These are phyloP conservation scores for Capitulum mitella DNA, from an alignment of 2,888 invertebrate genomes.

Conservation along the genomic window DNA sequence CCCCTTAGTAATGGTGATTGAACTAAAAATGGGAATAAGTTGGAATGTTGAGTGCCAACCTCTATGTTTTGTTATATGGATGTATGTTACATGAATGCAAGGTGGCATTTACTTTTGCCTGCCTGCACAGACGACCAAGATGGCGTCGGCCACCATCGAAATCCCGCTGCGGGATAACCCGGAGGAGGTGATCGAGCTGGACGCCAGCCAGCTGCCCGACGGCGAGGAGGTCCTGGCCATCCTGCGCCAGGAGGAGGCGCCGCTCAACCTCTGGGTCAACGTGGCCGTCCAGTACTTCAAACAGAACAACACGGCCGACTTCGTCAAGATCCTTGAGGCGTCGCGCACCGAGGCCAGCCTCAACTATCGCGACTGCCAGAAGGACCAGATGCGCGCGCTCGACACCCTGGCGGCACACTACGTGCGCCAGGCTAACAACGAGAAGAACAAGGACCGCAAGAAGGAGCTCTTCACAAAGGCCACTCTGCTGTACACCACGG, in stretches of 20 bases:
- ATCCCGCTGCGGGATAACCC: constrained; percentile 34
- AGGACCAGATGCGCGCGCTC: constrained; percentile 90
- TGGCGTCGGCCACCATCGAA: constrained; percentile 32
- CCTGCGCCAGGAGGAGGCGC: constrained; percentile 65
- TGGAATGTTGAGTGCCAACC: too few relatives aligned
- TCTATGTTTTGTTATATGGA: too few relatives aligned
- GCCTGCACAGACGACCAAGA: background rate
- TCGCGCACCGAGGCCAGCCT: constrained; percentile 77
- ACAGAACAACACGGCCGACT: constrained; percentile 83
- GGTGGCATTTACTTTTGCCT: too few relatives aligned
- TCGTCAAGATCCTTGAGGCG: constrained; percentile 85
- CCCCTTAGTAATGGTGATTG: too few relatives aligned
- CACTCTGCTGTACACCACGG: constrained; percentile 92
- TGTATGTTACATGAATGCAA: too few relatives aligned
- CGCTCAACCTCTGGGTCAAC: constrained; percentile 50
- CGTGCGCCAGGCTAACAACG: constrained; percentile 90
- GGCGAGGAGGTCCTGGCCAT: constrained; percentile 93
- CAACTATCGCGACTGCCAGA: constrained; percentile 82
- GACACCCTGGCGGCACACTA: constrained; percentile 98
- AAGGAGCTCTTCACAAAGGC: constrained; percentile 93
- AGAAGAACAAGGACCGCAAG: constrained; percentile 89
- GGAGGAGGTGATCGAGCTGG: constrained; percentile 83
- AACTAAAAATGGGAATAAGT: too few relatives aligned
- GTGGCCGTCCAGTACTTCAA: constrained; percentile 94
- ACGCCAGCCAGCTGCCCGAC: constrained; percentile 88